Evolutionary conservation across 92 coral and sea anemone species (phyloP), one percentile per base, ranked within the genome.

Genomic region (Phymanthus crucifer): DNA sequence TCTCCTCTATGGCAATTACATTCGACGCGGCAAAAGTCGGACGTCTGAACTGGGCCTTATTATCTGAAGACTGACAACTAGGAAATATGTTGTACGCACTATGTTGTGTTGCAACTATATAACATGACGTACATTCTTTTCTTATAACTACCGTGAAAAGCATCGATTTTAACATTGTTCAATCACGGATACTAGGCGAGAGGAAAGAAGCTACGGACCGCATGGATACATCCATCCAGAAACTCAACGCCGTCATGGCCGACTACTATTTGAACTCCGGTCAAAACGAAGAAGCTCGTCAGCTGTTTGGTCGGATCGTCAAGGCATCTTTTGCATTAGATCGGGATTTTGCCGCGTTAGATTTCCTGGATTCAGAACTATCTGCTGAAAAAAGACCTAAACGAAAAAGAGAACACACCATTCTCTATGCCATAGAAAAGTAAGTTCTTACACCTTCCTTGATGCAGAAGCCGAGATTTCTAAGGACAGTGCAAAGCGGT

Each of bases 261-360:
- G 98, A 94, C 85, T 72, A 89, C 78, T 94, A 94, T 66, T 90
- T 94, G 8, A 89, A 87, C 38, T 87, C 88, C 36, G 97, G 92
- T 18, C 98, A 88, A 76, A 82, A 91, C 38, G 90, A 85, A 48
- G 98, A 94, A 56, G 98, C 98, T 17, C 76, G 93, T 26, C 79
- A 86, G 83, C 78, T 94, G 61, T 87, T 94, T 72, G 87, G 91
- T 81, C 89, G 98, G 40, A 67, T 94, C 64, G 98, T 94, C 14
- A 74, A 89, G 32, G 84, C 98, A 23, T 76, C 79, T 57, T 91
- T 91, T 43, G 98, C 89, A 0, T 71, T 84, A 43, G 97, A 90
- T 66, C 89, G 98, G 40, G 98, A 94, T 72, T 89, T 91, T 45
- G 98, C 97, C 26, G 98, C 98, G 1, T 78, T 94, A 23, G 98